Evolutionary conservation across 2,888 invertebrate genomes (phyloP), one percentile per base, ranked within the genome.

Genomic region (Drosophila pseudotalamancana): DNA sequence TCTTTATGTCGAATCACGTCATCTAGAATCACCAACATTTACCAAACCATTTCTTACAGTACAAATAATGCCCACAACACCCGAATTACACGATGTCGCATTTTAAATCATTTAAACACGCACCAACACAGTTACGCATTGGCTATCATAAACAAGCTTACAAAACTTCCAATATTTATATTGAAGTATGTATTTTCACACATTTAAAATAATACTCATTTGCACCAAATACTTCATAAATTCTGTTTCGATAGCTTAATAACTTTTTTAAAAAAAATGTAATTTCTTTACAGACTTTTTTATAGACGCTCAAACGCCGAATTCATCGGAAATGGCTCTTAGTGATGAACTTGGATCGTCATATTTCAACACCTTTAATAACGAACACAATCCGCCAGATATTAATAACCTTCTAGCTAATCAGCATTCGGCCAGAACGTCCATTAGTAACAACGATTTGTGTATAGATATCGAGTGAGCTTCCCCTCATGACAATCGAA

Each of bases 11-110:
- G 35, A 29, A 48, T 39, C 54, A 56, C 35, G 51, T 46, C 65
- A 74, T 65, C 64, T 25, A 31, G 45, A 16, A 35, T 40, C 56
- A 45, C 57, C 11, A 35, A 49, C 18, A 53, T 50, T 56, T 8
- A 81, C 25, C 11, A 48, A 48, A 31, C 34, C 39, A 62, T 85
- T 72, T 88, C 71, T 90, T 91, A 56, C 91, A 90, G 90, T 90
- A 70, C 88, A 89, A 87, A 83, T 90, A 67, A 90, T 91, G 85
- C 90, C 90, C 72, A 88, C 89, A 54, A 61, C 72, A 75, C 81
- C 89, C 19, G 91, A 90, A 79, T 82, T 79, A 74, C 90, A 86
- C 67, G 86, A 85, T 74, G 89, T 88, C 78, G 89, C 90, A 51
- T 90, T 90, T 88, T 91, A 87, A 84, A 68, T 48, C 60, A 68